Conservation (phyloP, 2,797 vertebrate genomes). For the Enteromius radiatus region DNA sequence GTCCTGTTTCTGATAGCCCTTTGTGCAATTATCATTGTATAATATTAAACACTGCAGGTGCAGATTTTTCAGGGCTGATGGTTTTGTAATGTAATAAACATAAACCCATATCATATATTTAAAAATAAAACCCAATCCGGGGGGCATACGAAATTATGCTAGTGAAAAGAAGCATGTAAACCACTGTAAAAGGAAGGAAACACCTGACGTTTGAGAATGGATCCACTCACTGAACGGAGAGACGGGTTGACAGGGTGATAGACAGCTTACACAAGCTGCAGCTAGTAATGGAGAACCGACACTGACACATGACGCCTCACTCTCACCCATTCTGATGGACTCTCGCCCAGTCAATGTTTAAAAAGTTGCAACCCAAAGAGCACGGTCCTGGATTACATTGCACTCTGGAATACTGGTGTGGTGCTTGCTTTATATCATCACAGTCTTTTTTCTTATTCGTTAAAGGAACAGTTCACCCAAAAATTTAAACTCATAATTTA, state of each 20-base stretch:
- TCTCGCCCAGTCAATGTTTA: constrained; percentile 67
- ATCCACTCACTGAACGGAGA: not conserved
- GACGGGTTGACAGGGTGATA: not conserved
- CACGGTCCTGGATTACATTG: constrained; percentile 55
- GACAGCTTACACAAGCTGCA: constrained; percentile 9
- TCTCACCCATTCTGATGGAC: constrained; percentile 49
- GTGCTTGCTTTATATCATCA: not conserved
- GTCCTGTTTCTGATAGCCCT: not conserved
- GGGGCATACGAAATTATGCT: not conserved
- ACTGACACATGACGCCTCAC: constrained; percentile 45
- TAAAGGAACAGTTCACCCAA: not conserved
- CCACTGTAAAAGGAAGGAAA: not conserved
- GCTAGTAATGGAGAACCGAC: constrained; percentile 7
- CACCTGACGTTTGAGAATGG: not conserved
- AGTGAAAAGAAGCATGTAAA: not conserved
- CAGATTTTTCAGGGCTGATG: not conserved
- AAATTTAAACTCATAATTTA: no score
- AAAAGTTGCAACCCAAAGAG: constrained; percentile 39
- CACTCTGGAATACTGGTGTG: not conserved
- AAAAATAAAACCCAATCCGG: not conserved
- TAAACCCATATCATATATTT: not conserved
- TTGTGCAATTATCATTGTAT: not conserved
- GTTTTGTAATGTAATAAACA: not conserved
- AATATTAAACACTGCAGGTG: not conserved
- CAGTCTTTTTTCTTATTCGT: not conserved